Conservation (phyloP, 2,113 vertebrate genomes). For the Synodontis membranacea region DNA sequence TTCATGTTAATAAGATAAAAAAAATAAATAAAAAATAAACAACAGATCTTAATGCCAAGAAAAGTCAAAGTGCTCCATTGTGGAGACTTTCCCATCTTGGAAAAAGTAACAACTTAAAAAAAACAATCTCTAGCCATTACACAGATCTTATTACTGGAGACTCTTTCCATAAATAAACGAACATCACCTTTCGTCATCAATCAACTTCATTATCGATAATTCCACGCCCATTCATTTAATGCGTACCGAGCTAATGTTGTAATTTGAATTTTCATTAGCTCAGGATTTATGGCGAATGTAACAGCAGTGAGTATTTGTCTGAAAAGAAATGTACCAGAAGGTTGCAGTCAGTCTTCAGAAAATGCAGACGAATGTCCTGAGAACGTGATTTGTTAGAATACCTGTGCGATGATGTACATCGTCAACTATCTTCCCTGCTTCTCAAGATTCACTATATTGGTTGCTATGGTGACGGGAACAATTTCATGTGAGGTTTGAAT, state of each 20-base stretch:
- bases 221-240: not conserved
- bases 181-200: not conserved
- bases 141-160: not conserved
- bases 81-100: not conserved
- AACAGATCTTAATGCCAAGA: too few species aligned
- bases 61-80: not conserved
- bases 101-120: not conserved
- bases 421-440: not conserved
- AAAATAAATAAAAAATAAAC: too few species aligned
- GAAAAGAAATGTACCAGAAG: not conserved
- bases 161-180: not conserved
- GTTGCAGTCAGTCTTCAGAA: not conserved
- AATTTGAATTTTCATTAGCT: not conserved
- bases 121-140: not conserved
- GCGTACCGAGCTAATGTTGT: not conserved
- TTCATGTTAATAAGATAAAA: not conserved
- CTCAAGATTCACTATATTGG: not conserved
- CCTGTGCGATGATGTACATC: not conserved
- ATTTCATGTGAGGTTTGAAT: not conserved
- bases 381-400: not conserved
- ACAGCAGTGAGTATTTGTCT: not conserved
- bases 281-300: not conserved
- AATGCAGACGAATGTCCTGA: not conserved
- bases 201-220: not conserved
- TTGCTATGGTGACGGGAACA: constrained; percentile 15